Conservation (phyloP, 2,888 invertebrate genomes). For the Copidosoma aretas region DNA sequence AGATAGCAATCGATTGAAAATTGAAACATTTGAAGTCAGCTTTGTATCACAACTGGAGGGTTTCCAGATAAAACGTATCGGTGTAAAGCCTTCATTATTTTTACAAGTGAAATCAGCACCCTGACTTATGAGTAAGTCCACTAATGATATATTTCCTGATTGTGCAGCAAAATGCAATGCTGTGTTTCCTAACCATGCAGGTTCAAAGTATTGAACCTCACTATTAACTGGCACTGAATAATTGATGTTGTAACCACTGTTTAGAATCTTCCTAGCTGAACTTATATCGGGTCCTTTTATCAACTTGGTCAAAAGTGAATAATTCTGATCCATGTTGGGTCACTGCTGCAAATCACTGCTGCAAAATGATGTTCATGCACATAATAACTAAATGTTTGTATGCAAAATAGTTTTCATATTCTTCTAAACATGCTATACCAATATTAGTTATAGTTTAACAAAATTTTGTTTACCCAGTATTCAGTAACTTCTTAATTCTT, state of each 20-base stretch:
- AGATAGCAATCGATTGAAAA: neutral
- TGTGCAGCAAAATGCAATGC: constrained; percentile 11
- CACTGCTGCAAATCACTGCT: too few species aligned
- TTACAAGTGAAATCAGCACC: constrained; percentile 9
- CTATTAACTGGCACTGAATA: constrained; percentile 5
- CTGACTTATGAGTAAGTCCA: neutral
- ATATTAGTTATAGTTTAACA: too few species aligned
- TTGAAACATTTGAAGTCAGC: neutral
- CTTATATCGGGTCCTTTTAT: too few species aligned
- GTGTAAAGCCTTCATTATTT: neutral
- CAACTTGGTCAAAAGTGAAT: too few species aligned
- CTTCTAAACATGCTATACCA: too few species aligned
- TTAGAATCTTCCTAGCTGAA: too few species aligned
- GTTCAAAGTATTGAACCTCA: neutral
- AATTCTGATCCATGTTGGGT: too few species aligned
- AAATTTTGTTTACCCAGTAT: too few species aligned
- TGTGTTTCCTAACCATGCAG: constrained; percentile 7
- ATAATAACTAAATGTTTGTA: too few species aligned
- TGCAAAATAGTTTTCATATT: too few species aligned
- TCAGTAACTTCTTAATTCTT: too few species aligned
- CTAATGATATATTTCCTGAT: neutral
- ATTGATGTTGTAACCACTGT: constrained; percentile 10
- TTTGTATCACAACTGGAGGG: neutral
- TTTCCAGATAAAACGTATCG: neutral
- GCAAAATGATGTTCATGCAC: too few species aligned